These are phyloP conservation scores for Gouania willdenowi DNA, from an alignment of 2,797 vertebrate genomes.

Conservation along the genomic window DNA sequence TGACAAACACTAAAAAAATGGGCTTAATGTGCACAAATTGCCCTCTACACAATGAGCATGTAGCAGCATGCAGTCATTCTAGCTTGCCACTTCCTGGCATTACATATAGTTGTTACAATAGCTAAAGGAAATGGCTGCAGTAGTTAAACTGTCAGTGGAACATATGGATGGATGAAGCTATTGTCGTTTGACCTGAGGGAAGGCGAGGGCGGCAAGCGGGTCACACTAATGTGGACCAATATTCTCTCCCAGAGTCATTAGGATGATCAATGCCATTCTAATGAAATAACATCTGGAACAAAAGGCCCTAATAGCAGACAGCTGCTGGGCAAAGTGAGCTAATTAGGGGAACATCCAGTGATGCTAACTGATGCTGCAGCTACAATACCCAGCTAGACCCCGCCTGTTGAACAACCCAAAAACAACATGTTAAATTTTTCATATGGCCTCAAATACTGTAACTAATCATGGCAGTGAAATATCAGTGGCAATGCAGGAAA, in stretches of 20 bases:
- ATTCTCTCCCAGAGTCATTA: constrained; percentile 69
- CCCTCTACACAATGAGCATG: constrained; percentile 1
- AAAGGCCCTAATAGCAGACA: constrained; percentile 77
- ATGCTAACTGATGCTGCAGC: constrained; percentile 62
- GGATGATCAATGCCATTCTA: constrained; percentile 76
- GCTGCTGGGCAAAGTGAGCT: constrained; percentile 72
- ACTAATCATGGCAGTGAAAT: constrained; percentile 51
- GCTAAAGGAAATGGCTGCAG: constrained; percentile 15
- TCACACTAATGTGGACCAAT: constrained; percentile 67
- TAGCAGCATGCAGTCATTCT: not conserved
- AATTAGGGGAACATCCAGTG: constrained; percentile 68
- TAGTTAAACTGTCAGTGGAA: constrained; percentile 32
- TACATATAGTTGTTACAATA: constrained; percentile 2
- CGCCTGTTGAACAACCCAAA: constrained; percentile 57
- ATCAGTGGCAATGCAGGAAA: constrained; percentile 28
- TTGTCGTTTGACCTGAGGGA: constrained; percentile 60
- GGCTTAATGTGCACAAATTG: constrained; percentile 14
- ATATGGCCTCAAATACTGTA: constrained; percentile 43
- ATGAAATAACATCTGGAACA: constrained; percentile 81
- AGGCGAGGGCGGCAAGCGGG: constrained; percentile 26
- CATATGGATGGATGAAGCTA: constrained; percentile 47
- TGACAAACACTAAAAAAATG: constrained; percentile 9
- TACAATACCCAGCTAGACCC: constrained; percentile 45
- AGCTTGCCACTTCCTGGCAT: not conserved
- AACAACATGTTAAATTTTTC: constrained; percentile 67